These are phyloP conservation scores for Malurus cyaneus DNA, from an alignment of 2,113 vertebrate species.

Conservation along the genomic window DNA sequence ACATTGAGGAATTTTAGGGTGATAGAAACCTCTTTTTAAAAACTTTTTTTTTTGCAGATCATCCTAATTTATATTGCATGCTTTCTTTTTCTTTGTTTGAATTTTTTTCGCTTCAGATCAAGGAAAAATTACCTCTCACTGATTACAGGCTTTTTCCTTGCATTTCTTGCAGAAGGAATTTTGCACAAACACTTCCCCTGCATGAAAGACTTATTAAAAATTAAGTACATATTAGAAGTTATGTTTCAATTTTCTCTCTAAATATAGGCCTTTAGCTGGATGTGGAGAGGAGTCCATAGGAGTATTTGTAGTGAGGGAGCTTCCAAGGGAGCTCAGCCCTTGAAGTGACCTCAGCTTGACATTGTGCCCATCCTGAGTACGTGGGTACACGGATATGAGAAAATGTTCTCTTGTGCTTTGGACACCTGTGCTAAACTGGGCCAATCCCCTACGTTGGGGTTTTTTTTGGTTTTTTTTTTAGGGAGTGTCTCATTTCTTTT, in stretches of 20 bases:
- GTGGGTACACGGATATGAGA: rapidly evolving
- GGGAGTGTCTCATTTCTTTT: neutral
- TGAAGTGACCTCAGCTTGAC: neutral
- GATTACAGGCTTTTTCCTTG: neutral
- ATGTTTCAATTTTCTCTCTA: neutral
- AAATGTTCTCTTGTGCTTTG: neutral
- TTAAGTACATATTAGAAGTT: neutral
- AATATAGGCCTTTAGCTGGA: neutral
- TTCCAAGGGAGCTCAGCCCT: neutral
- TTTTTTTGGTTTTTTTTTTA: neutral
- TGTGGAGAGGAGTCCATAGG: neutral
- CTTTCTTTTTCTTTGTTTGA: neutral
- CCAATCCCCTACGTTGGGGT: neutral
- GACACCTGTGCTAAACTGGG: neutral
- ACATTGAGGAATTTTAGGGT: neutral
- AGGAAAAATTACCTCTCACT: neutral
- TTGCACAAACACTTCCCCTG: neutral
- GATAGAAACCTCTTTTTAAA: neutral
- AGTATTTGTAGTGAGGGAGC: neutral
- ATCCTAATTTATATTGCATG: neutral
- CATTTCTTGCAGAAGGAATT: neutral
- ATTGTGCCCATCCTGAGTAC: neutral
- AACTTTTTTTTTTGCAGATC: neutral
- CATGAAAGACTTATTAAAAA: neutral
- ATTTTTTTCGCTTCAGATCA: neutral